A percentile compares a stretch with the other conserved stretches of the same genome.
Evolutionary conservation across 64 coral and sea anemone genomes (phyloP).

Genomic region (Dendronephthya gigantea): DNA sequence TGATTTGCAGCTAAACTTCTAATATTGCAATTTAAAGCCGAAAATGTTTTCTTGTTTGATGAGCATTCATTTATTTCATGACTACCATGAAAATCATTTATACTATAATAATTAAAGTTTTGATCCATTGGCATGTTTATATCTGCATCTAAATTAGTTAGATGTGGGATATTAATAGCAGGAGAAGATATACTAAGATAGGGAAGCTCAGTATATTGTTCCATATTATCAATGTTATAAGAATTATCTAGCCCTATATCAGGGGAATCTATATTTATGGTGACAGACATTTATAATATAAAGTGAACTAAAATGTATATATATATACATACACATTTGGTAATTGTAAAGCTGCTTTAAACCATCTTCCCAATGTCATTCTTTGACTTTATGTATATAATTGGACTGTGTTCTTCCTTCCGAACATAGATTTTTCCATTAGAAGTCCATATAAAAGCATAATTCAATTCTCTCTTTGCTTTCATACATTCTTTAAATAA

Average conservation of each 20-base stretch:
- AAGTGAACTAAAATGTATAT: no score
- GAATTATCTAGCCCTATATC: no score
- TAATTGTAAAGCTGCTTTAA: no score
- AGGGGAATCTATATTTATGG: no score
- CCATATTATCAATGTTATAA: no score
- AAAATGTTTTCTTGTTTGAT: background rate
- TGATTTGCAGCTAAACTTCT: background rate
- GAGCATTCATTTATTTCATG: background rate
- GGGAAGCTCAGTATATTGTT: no score
- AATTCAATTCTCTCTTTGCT: background rate
- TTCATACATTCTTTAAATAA: background rate
- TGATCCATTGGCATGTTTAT: slow-evolving; percentile 13
- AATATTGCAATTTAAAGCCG: background rate
- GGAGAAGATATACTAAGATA: background rate
- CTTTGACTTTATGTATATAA: no score
- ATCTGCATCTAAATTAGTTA: slow-evolving; percentile 15
- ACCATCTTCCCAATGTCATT: no score
- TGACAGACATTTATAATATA: no score
- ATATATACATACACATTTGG: no score
- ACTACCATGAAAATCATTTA: background rate
- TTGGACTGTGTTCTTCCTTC: background rate
- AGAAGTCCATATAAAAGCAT: background rate
- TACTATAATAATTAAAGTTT: slow-evolving; percentile 16
- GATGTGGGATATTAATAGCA: background rate
- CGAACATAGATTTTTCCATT: background rate